phyloP scores from a whole-genome alignment of 2,797 vertebrate genomes.

The Macroramphosus scolopax region DNA sequence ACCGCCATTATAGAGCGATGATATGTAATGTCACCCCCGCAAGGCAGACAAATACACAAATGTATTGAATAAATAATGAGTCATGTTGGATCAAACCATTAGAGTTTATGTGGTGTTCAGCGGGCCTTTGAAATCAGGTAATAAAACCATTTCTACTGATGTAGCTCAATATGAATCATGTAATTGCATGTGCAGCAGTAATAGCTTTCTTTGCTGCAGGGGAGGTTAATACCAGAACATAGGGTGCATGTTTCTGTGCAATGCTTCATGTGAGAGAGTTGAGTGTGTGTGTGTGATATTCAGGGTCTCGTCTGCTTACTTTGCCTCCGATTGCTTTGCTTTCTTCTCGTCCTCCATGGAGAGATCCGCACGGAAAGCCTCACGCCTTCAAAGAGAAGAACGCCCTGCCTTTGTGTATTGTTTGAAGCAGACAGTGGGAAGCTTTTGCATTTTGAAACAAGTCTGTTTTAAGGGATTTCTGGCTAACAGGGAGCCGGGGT shows the following conservation, averaged over 20 bases:
- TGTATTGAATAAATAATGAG: slow-evolving; percentile 44
- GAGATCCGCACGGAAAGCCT: slow-evolving; percentile 12
- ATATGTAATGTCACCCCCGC: slow-evolving; percentile 7
- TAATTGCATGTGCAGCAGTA: slow-evolving; percentile 31
- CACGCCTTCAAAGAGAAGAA: slow-evolving; percentile 39
- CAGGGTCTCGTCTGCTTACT: slow-evolving; percentile 6
- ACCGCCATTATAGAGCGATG: slow-evolving; percentile 24
- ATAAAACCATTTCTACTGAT: slow-evolving; percentile 35
- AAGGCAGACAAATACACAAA: slow-evolving; percentile 18
- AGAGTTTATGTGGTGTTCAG: slow-evolving; percentile 40
- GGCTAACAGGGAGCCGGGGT: slow-evolving; percentile 12
- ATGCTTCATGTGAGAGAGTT: background rate
- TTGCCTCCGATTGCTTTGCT: slow-evolving; percentile 20
- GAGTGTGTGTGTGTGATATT: slow-evolving; percentile 1
- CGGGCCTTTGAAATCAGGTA: slow-evolving; percentile 35
- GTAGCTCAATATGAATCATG: no score
- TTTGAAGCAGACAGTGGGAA: slow-evolving; percentile 30
- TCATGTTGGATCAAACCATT: slow-evolving; percentile 19
- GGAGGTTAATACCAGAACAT: no score
- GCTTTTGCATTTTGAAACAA: slow-evolving; percentile 30
- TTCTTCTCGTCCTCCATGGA: slow-evolving; percentile 10
- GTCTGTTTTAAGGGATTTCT: slow-evolving; percentile 39
- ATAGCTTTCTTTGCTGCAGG: slow-evolving; percentile 47
- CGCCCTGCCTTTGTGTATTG: slow-evolving; percentile 22
- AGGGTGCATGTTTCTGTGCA: slow-evolving; percentile 6